phyloP scores from a whole-genome alignment of 1,140 invertebrate genomes.

The Lineus longissimus region DNA sequence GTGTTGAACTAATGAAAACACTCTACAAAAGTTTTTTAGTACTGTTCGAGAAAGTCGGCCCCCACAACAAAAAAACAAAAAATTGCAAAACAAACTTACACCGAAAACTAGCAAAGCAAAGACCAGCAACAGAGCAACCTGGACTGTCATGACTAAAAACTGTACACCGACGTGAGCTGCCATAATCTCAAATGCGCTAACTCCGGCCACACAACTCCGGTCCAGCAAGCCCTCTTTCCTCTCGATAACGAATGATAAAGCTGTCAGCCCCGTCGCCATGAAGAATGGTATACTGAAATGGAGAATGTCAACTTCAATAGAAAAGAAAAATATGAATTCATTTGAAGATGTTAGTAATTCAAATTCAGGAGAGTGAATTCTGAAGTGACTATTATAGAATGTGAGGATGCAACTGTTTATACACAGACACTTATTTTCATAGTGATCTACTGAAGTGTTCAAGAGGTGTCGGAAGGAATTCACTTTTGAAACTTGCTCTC shows the following conservation, averaged over 20 bases:
- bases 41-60: not conserved
- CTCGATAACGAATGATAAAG: constrained; percentile 86
- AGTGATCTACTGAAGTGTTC: too few relatives aligned
- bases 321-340: constrained; percentile 7
- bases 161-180: constrained; percentile 89
- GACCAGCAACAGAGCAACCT: constrained; percentile 79
- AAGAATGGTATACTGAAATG: constrained; percentile 92
- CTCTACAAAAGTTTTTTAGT: too few relatives aligned
- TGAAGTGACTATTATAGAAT: too few relatives aligned
- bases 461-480: too few relatives aligned
- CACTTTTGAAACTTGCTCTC: too few relatives aligned
- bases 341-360: not conserved
- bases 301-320: constrained; percentile 40
- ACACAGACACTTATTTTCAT: too few relatives aligned
- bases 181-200: constrained; percentile 82
- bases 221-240: constrained; percentile 56
- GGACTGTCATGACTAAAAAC: constrained; percentile 88
- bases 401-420: too few relatives aligned
- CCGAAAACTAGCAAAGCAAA: constrained; percentile 71
- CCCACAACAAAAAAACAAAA: not conserved
- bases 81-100: constrained; percentile 21
- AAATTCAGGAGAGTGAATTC: too few relatives aligned
- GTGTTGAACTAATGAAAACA: too few relatives aligned
- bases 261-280: constrained; percentile 89
- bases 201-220: constrained; percentile 51